phyloP scores from a whole-genome alignment of 2,113 vertebrate genomes.

The Zeus faber region DNA sequence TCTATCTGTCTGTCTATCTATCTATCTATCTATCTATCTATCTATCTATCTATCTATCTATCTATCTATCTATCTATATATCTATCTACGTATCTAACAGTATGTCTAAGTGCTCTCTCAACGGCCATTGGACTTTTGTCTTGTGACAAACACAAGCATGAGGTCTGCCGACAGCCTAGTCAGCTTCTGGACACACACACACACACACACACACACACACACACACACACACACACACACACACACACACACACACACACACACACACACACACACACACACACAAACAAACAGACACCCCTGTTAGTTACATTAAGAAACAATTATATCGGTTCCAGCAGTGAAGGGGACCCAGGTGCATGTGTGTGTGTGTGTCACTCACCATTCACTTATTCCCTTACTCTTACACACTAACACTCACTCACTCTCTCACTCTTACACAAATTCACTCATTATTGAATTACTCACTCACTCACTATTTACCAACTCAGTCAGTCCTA shows the following conservation, averaged over 20 bases:
- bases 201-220: not conserved
- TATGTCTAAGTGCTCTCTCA: too few relatives aligned
- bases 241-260: not conserved
- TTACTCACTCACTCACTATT: not conserved
- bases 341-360: too few relatives aligned
- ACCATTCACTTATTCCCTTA: not conserved
- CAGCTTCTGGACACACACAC: not conserved
- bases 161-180: too few relatives aligned
- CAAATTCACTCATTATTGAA: not conserved
- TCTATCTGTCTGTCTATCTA: not conserved
- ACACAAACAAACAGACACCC: conserved; percentile 1
- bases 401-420: not conserved
- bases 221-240: not conserved
- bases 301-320: not conserved
- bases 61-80: too few relatives aligned
- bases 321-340: too few relatives aligned
- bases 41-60: too few relatives aligned
- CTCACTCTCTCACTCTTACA: not conserved
- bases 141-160: too few relatives aligned
- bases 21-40: not conserved
- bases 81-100: too few relatives aligned
- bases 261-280: not conserved
- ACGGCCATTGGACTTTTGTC: too few relatives aligned
- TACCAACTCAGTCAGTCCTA: not conserved
- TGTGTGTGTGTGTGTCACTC: too few relatives aligned